Conservation (phyloP, 2,113 vertebrate species). For the Larimichthys crocea region DNA sequence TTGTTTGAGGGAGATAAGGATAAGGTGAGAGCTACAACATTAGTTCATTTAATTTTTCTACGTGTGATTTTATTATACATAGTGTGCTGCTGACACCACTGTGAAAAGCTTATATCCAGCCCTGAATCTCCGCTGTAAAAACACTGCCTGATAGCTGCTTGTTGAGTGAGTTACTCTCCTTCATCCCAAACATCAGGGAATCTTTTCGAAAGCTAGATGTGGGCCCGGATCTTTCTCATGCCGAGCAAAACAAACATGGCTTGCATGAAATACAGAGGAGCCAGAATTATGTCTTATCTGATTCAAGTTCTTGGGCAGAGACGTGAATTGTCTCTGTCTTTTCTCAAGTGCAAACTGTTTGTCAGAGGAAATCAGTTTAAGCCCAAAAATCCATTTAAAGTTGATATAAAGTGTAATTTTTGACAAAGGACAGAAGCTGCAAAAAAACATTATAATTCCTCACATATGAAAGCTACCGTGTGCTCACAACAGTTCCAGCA, state of each 20-base stretch:
- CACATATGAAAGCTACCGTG: not conserved
- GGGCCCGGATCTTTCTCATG: slow-evolving; percentile 70
- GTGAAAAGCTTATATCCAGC: not conserved
- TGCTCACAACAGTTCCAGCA: not conserved
- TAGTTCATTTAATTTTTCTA: not conserved
- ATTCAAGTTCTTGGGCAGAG: slow-evolving; percentile 66
- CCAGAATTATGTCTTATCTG: slow-evolving; percentile 79
- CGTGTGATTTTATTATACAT: not conserved
- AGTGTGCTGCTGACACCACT: not conserved
- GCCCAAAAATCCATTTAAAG: not conserved
- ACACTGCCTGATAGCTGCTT: slow-evolving; percentile 22
- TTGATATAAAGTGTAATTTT: slow-evolving; percentile 4
- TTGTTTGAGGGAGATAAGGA: not conserved
- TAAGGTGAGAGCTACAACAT: not conserved
- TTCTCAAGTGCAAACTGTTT: slow-evolving; percentile 30
- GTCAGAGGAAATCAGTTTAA: slow-evolving; percentile 12
- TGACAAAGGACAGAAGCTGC: not conserved
- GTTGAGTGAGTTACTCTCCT: slow-evolving; percentile 53
- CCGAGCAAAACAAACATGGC: slow-evolving; percentile 80
- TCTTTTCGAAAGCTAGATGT: slow-evolving; percentile 69
- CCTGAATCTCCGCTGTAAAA: slow-evolving; percentile 9
- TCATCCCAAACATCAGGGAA: slow-evolving; percentile 67
- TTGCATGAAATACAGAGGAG: slow-evolving; percentile 76
- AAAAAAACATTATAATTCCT: not conserved
- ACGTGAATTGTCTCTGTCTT: slow-evolving; percentile 36